Evolutionary conservation across 2,113 vertebrate genomes (phyloP), one percentile per base, ranked within the genome.

Genomic region (Nycticryphes semicollaris): DNA sequence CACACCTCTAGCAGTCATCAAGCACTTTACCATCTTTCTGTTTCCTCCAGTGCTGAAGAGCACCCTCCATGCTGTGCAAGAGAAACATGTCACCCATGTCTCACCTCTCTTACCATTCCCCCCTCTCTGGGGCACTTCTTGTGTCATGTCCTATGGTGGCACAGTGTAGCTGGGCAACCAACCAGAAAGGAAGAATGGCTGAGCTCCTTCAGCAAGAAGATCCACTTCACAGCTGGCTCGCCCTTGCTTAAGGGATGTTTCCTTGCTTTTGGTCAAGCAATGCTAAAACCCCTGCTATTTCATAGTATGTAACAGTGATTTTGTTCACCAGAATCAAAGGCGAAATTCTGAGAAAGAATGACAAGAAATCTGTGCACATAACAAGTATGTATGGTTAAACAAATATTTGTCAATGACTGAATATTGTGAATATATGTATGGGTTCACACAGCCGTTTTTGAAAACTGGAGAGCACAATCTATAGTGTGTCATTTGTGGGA

Each of bases 61-160:
- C 51, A 66, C 51, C 20, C 18, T 37, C 7, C 0, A 2, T 6
- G 27, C 43, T 56, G 24, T 24, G 28, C 11, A 30, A 59, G 24
- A 47, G 31, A 72, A 37, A 15, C 4, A 2, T 1, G 18, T 37
- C 7, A 24, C 31, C 39, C 7, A 3, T 1, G 0, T 14, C 28
- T 54, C 66, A 53, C 47, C 31, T 60, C 39, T 54, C 21, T 37
- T 69, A 20, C 27, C 12, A 2, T 39, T 39, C 20, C 12, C 30
- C 20, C 8, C 1, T 1, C 53, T 25, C 41, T 10, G 41, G 35
- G 17, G 41, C 35, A 30, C 20, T 67, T 47, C 33, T 35, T 35
- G 27, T 35, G 20, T 8, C 12, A 18, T 13, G 21, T 15, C 33
- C 22, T 4, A 4, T 3, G 11, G 18, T 10, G 14, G 30, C 60